phyloP scores from a whole-genome alignment of 2,888 invertebrate species.

The Amiota minor region DNA sequence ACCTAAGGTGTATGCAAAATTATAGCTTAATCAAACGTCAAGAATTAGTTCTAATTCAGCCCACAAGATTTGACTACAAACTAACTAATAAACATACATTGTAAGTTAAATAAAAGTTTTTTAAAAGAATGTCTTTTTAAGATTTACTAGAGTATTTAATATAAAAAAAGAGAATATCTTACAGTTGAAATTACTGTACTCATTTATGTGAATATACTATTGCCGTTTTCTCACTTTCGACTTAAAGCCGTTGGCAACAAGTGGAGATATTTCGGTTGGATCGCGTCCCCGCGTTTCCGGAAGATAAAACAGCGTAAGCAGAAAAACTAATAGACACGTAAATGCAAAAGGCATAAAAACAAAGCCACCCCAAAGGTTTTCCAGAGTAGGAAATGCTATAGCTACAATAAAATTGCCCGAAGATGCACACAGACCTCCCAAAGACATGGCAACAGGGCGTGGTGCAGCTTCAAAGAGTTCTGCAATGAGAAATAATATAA shows the following conservation, averaged over 20 bases:
- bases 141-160: background rate
- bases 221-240: background rate
- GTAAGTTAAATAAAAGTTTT: too few species aligned
- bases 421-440: slow-evolving; percentile 91
- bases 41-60: too few species aligned
- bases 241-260: slow-evolving; percentile 15
- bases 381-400: slow-evolving; percentile 81
- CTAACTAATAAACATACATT: too few species aligned
- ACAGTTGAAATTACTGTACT: background rate
- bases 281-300: slow-evolving; percentile 84
- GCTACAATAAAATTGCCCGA: slow-evolving; percentile 88
- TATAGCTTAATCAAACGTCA: too few species aligned
- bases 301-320: slow-evolving; percentile 77
- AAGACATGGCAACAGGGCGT: slow-evolving; percentile 86
- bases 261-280: slow-evolving; percentile 74
- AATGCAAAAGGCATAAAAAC: slow-evolving; percentile 83
- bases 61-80: too few species aligned
- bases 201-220: background rate
- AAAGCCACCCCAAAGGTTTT: slow-evolving; percentile 78
- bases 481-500: slow-evolving; percentile 56
- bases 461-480: slow-evolving; percentile 89
- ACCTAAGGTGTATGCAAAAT: too few species aligned
- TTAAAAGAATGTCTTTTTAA: background rate
- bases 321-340: slow-evolving; percentile 61
- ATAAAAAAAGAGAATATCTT: background rate